phyloP scores from a whole-genome alignment of 1,140 invertebrate genomes.

The Zophobas atratus region DNA sequence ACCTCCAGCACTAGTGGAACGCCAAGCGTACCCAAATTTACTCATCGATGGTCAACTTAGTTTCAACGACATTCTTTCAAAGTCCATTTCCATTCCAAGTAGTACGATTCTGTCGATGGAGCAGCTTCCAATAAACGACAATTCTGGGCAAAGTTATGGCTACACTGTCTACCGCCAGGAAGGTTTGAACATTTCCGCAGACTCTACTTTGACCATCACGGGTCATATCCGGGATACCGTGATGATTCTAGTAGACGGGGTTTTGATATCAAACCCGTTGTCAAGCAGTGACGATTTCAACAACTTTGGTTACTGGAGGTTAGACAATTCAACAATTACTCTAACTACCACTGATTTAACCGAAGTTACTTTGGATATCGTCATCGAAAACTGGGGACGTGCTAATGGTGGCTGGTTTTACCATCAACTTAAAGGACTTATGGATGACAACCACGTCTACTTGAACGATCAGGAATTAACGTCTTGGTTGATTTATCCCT shows the following conservation, averaged over 20 bases:
- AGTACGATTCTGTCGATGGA: slow-evolving; percentile 70
- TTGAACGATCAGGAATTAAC: slow-evolving; percentile 66
- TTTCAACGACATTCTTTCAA: slow-evolving; percentile 61
- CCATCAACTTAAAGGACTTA: slow-evolving; percentile 69
- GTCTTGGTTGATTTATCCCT: slow-evolving; percentile 70
- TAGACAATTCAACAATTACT: slow-evolving; percentile 60
- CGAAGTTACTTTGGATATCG: slow-evolving; percentile 68
- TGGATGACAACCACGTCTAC: slow-evolving; percentile 65
- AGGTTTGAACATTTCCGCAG: slow-evolving; percentile 55
- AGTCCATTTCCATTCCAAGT: slow-evolving; percentile 51
- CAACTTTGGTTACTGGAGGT: slow-evolving; percentile 69
- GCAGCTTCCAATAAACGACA: slow-evolving; percentile 70
- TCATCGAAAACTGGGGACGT: slow-evolving; percentile 75
- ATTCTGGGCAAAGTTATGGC: slow-evolving; percentile 74
- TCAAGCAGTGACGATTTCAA: slow-evolving; percentile 61
- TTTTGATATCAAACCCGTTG: slow-evolving; percentile 65
- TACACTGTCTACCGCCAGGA: slow-evolving; percentile 72
- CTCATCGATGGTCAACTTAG: slow-evolving; percentile 57
- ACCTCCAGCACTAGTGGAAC: slow-evolving; percentile 60
- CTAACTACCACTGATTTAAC: slow-evolving; percentile 53
- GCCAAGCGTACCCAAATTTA: slow-evolving; percentile 62
- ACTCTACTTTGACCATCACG: slow-evolving; percentile 65
- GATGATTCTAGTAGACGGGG: slow-evolving; percentile 69
- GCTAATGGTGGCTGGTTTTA: slow-evolving; percentile 71
- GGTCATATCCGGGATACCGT: slow-evolving; percentile 71